These are phyloP conservation scores for Seriola quinqueradiata DNA, from an alignment of 2,113 vertebrate genomes.

Conservation along the genomic window DNA sequence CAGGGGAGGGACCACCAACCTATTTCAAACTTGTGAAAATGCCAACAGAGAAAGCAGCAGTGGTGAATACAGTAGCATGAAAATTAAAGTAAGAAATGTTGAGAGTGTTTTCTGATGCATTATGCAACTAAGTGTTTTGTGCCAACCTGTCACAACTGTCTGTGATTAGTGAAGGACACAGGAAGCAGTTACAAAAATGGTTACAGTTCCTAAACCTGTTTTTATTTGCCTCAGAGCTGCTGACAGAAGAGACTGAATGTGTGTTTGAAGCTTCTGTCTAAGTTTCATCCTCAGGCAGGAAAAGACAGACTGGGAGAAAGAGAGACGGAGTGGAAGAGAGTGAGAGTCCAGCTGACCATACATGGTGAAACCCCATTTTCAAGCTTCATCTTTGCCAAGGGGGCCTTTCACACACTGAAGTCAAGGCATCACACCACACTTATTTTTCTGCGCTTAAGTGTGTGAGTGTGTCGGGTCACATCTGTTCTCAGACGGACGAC, in stretches of 20 bases:
- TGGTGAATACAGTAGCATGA: too few relatives aligned
- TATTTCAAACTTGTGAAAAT: too few relatives aligned
- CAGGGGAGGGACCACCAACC: too few relatives aligned
- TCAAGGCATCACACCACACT: constrained; percentile 8
- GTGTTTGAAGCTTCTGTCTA: constrained; percentile 32
- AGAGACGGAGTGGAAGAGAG: constrained; percentile 20
- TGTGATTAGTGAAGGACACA: too few relatives aligned
- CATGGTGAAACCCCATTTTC: constrained; percentile 61
- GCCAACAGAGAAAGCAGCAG: too few relatives aligned
- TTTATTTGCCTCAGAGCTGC: neutral
- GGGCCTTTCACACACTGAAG: constrained; percentile 14
- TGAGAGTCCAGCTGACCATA: constrained; percentile 56
- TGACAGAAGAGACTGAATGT: neutral
- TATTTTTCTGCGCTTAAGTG: neutral
- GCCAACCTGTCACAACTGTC: too few relatives aligned
- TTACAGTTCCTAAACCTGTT: neutral
- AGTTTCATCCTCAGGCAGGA: constrained; percentile 12
- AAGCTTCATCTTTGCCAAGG: constrained; percentile 33
- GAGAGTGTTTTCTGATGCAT: too few relatives aligned
- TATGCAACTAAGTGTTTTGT: too few relatives aligned
- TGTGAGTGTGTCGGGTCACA: neutral
- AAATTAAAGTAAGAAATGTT: too few relatives aligned
- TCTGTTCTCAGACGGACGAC: neutral
- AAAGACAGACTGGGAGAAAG: constrained; percentile 27
- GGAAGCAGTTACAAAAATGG: neutral